Conservation (phyloP, 2,113 vertebrate species). For the Equus quagga region DNA sequence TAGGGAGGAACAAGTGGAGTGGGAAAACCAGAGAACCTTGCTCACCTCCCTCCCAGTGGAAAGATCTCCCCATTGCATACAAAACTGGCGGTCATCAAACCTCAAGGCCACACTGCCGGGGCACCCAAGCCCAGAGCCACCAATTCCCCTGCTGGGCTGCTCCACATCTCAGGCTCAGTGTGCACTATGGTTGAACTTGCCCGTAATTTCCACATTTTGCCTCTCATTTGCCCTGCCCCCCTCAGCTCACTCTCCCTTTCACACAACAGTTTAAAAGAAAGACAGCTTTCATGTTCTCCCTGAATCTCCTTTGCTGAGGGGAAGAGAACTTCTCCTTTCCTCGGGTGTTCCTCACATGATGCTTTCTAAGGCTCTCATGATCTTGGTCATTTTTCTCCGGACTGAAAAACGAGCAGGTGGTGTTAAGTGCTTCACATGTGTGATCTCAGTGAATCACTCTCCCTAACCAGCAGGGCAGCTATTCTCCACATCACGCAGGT, state of each 20-base stretch:
- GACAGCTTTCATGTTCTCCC: neutral
- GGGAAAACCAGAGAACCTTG: neutral
- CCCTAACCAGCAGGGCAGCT: neutral
- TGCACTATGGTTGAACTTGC: neutral
- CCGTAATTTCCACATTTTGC: neutral
- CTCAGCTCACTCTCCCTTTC: neutral
- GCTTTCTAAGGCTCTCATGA: neutral
- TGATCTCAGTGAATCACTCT: neutral
- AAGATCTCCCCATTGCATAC: neutral
- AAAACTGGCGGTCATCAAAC: neutral
- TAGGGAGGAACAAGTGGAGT: neutral
- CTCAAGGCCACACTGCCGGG: neutral
- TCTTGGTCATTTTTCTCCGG: neutral
- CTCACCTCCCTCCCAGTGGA: neutral
- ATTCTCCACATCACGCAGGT: neutral
- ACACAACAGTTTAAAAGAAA: neutral
- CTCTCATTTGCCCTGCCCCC: neutral
- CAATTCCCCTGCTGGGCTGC: neutral
- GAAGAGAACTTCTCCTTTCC: neutral
- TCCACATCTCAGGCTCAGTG: neutral
- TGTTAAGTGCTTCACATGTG: neutral
- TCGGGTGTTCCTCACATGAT: neutral
- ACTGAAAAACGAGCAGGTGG: neutral
- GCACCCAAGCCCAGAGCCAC: fast-evolving
- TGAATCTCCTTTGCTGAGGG: neutral